phyloP scores from a whole-genome alignment of 2,797 vertebrate species.

The Sebastolobus altivelis region DNA sequence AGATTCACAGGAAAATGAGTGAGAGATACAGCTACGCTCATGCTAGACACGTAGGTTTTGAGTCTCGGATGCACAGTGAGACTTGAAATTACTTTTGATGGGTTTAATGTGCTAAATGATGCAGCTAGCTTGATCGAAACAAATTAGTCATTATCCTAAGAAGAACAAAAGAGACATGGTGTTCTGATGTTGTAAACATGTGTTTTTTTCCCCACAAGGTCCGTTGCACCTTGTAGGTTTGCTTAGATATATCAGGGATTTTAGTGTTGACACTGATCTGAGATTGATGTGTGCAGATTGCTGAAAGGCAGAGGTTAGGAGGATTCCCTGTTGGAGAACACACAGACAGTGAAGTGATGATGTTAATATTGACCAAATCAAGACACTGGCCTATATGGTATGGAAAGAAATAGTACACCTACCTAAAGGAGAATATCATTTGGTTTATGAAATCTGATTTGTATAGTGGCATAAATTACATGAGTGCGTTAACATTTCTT shows the following conservation, averaged over 20 bases:
- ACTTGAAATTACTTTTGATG: slow-evolving; percentile 29
- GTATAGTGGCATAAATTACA: neutral
- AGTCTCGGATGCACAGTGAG: neutral
- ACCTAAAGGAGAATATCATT: neutral
- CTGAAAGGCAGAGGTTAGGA: slow-evolving; percentile 25
- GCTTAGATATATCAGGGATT: neutral
- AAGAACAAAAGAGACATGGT: slow-evolving; percentile 11
- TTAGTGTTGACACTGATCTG: slow-evolving; percentile 2
- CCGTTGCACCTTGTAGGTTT: slow-evolving; percentile 9
- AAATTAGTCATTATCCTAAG: slow-evolving; percentile 20
- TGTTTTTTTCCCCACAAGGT: neutral
- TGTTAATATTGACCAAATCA: slow-evolving; percentile 5
- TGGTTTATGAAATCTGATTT: neutral
- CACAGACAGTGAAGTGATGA: slow-evolving; percentile 1
- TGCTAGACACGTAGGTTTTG: slow-evolving; percentile 23
- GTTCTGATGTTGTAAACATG: slow-evolving; percentile 24
- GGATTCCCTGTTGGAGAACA: slow-evolving; percentile 1
- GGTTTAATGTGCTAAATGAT: slow-evolving; percentile 22
- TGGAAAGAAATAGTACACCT: neutral
- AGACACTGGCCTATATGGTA: slow-evolving; percentile 2
- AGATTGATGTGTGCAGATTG: slow-evolving; percentile 1
- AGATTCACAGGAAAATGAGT: slow-evolving; percentile 20
- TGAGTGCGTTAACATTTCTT: neutral
- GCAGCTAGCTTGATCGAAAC: slow-evolving; percentile 21
- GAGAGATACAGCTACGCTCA: slow-evolving; percentile 2